A percentile compares a stretch with the other conserved stretches of the same genome.
phyloP scores from a whole-genome alignment of 2,797 vertebrate species.

The Enteromius radiatus region DNA sequence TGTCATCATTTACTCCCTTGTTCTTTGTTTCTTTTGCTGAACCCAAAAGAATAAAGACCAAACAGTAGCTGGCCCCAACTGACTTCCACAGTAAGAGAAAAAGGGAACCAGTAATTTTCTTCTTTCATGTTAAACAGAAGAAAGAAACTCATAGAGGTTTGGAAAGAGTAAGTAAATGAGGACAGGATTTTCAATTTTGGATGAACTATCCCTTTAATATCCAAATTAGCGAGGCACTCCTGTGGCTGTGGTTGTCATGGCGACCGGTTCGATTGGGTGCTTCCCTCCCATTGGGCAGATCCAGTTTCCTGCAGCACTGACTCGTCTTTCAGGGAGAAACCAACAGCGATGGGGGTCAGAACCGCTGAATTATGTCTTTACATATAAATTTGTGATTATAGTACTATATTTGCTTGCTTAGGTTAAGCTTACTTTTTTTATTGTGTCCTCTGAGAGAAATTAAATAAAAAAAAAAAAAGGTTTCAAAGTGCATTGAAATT shows the following conservation, averaged over 20 bases:
- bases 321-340: constrained; percentile 36
- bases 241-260: constrained; percentile 36
- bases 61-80: neutral
- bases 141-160: neutral
- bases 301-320: constrained; percentile 48
- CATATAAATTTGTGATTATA: neutral
- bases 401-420: neutral
- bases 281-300: constrained; percentile 42
- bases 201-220: neutral
- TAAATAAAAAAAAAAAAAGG: too few species aligned
- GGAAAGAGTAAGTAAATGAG: neutral
- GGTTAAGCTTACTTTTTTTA: neutral
- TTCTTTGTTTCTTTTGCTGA: neutral
- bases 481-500: too few species aligned
- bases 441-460: too few species aligned
- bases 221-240: neutral
- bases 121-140: neutral
- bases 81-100: neutral
- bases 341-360: neutral
- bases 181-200: neutral
- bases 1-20: neutral
- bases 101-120: neutral
- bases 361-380: neutral
- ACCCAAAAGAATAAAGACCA: neutral
- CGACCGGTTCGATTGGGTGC: constrained; percentile 12